Base-by-base conservation (phyloP, 2,113 vertebrate species). In the Aphyosemion australe region DNA sequence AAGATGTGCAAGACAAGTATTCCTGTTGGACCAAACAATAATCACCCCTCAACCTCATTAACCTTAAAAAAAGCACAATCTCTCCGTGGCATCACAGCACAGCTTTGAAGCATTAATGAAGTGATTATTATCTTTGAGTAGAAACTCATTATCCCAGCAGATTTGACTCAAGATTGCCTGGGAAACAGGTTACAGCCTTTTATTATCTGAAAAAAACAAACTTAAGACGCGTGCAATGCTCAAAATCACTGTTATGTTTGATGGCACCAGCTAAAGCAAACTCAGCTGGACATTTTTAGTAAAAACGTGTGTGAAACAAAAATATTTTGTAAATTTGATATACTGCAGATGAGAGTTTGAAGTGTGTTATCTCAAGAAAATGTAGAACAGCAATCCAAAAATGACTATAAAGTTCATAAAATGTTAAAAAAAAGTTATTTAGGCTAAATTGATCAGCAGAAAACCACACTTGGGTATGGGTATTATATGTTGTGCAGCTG, bases 191-290 rank as follows among this genome's bases (percentile, higher is more conserved):
- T 75, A 58, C 48, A 74, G 45, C 50, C 61, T 43, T 59, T 67
- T 14, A 70, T 81, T 76, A 78, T 82, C 75, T 81, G 68, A 79
- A 68, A 39, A 13, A n/a, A 63, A 51, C 14, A 67, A 76, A 63
- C 57, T 58, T 1, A 11, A 53, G 18, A 62, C 74, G 75, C 47
- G 47, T 71, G 2, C 51, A 78, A 57, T 53, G 51, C 39, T 59
- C 13, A 39, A 61, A 76, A 78, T 70, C 1, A 31, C 71, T 61
- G 41, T 65, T 52, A 50, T 57, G 39, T 47, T 53, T 6, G 12
- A 49, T 37, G 69, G 58, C 49, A 58, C 43, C 69, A 58, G 31
- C 52, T 78, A 48, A 63, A 78, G 34, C 52, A 79, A 78, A 84
- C 56, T 67, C 41, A 73, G 2, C 8, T 26, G 75, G 68, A 78